These are phyloP conservation scores for Aptenodytes patagonicus DNA, from an alignment of 2,113 vertebrate species.

Conservation along the genomic window DNA sequence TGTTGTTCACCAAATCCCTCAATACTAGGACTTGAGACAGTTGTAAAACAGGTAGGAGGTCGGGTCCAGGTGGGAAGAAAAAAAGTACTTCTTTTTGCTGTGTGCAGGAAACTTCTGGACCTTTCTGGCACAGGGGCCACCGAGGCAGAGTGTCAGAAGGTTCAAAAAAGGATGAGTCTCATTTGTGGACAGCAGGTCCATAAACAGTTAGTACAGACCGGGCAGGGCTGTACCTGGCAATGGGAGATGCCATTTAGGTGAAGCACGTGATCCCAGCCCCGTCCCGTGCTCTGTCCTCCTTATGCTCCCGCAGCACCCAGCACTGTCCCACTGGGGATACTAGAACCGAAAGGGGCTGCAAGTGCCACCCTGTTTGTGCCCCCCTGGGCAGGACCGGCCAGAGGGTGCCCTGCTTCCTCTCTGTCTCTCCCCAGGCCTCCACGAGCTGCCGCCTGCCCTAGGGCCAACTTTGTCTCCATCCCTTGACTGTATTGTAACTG, in stretches of 20 bases:
- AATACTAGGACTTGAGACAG: neutral
- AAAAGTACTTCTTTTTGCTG: neutral
- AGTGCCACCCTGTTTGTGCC: neutral
- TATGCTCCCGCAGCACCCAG: neutral
- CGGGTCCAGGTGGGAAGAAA: neutral
- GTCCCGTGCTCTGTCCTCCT: fast-evolving
- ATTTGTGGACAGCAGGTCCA: neutral
- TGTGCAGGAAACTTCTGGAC: neutral
- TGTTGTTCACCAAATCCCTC: neutral
- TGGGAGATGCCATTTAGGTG: neutral
- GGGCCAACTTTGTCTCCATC: fast-evolving
- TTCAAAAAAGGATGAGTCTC: neutral
- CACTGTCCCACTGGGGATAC: neutral
- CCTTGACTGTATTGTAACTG: fast-evolving
- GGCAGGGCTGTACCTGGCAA: neutral
- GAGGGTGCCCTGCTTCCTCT: neutral
- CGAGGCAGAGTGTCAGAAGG: neutral
- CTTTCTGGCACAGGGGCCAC: neutral
- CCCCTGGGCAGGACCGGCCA: neutral
- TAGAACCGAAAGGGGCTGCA: neutral
- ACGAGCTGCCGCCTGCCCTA: neutral
- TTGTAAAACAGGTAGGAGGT: neutral
- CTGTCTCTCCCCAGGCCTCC: neutral
- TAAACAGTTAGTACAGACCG: neutral
- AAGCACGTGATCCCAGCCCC: neutral